Conservation (phyloP, 2,113 vertebrate species). For the Potamarius usumacintae region DNA sequence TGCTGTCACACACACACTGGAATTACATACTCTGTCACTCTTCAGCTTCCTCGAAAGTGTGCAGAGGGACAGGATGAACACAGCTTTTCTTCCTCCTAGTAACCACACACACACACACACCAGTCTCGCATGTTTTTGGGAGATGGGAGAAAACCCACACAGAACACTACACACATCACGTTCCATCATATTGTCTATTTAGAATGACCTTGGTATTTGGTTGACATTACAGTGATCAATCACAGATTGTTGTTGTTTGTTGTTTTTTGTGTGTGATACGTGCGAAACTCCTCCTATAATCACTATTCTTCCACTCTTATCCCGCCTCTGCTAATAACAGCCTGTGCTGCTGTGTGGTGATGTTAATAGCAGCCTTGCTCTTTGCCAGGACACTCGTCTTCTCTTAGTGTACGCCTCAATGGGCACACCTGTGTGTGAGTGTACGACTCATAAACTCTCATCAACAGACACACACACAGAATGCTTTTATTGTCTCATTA, state of each 20-base stretch:
- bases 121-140: too few relatives aligned
- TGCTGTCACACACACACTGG: not conserved
- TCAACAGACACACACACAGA: not conserved
- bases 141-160: not conserved
- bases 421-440: conserved; percentile 25
- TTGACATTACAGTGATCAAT: not conserved
- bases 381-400: conserved; percentile 1
- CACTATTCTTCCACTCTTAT: not conserved
- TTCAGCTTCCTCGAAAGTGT: not conserved
- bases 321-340: not conserved
- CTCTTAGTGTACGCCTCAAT: not conserved
- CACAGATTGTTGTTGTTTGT: not conserved
- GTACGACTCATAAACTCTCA: not conserved
- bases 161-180: not conserved
- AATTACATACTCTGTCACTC: not conserved
- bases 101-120: not conserved
- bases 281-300: not conserved
- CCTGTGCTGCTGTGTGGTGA: not conserved
- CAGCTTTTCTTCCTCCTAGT: not conserved
- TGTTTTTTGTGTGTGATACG: not conserved
- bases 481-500: conserved; percentile 1
- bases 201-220: not conserved
- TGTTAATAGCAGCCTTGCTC: conserved; percentile 25
- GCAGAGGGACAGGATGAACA: not conserved
- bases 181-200: not conserved